A percentile compares a stretch with the other conserved stretches of the same genome.
Evolutionary conservation across 2,113 vertebrate species (phyloP).

Genomic region (Neotoma lepida): DNA sequence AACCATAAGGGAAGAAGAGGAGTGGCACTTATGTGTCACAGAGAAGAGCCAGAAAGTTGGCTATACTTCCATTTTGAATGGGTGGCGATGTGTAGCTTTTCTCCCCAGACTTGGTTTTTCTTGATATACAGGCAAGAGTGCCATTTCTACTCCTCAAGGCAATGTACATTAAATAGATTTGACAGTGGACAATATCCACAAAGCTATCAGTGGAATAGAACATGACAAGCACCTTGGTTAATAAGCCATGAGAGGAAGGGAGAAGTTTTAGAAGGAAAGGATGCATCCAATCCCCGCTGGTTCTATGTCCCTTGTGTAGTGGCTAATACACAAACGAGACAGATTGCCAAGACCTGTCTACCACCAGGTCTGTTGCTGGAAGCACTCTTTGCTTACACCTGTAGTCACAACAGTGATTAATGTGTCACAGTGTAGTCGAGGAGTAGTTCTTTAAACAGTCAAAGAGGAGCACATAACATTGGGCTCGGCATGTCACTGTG

Average conservation of each 20-base stretch:
- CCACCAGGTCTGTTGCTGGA: not conserved
- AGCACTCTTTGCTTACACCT: not conserved
- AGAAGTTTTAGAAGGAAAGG: not conserved
- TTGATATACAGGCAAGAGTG: not conserved
- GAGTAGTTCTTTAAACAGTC: not conserved
- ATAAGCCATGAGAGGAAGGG: not conserved
- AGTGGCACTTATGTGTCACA: rapidly evolving
- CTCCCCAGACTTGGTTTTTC: not conserved
- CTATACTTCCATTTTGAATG: not conserved
- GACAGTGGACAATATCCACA: not conserved
- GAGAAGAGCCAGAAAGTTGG: not conserved
- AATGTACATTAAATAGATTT: not conserved
- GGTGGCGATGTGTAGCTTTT: not conserved
- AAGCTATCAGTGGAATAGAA: not conserved
- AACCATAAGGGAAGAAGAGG: rapidly evolving
- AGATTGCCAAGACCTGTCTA: not conserved
- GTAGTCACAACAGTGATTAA: not conserved
- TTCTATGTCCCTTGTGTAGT: not conserved
- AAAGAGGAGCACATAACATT: not conserved
- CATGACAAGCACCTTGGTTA: not conserved
- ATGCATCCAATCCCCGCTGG: not conserved
- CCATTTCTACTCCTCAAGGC: not conserved
- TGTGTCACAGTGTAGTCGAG: not conserved
- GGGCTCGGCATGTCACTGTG: not conserved
- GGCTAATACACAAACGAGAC: not conserved